phyloP scores from a whole-genome alignment of 1,140 invertebrate genomes.

The Trachymyrmex cornetzi region DNA sequence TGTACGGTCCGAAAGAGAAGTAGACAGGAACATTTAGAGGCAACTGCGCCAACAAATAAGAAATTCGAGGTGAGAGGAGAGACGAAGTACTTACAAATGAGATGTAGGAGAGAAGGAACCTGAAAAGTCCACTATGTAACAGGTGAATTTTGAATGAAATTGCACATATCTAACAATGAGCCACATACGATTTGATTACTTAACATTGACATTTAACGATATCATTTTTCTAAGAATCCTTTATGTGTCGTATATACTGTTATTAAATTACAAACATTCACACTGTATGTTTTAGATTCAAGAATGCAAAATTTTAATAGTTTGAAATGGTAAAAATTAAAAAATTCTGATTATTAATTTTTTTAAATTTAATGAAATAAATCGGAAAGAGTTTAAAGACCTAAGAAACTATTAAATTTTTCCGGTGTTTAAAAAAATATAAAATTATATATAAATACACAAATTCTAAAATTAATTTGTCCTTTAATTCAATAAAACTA shows the following conservation, averaged over 20 bases:
- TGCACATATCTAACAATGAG: conserved; percentile 45
- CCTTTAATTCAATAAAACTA: not conserved
- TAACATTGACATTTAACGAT: conserved; percentile 61
- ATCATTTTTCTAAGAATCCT: not conserved
- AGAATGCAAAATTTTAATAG: not conserved
- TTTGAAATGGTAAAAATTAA: not conserved
- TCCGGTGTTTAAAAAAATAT: not conserved
- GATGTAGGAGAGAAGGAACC: conserved; percentile 38
- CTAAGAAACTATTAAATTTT: not conserved
- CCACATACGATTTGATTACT: conserved; percentile 45
- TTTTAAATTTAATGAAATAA: not conserved
- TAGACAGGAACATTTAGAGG: conserved; percentile 69
- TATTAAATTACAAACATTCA: not conserved
- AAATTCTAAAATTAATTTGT: not conserved
- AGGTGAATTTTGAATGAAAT: conserved; percentile 59
- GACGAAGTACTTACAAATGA: conserved; percentile 70
- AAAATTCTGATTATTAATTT: not conserved
- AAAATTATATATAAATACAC: not conserved
- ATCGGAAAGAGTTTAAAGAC: not conserved
- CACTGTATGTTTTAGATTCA: not conserved
- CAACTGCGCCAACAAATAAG: conserved; percentile 72
- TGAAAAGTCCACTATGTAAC: conserved; percentile 59
- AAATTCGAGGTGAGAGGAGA: conserved; percentile 48
- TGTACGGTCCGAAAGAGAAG: conserved; percentile 53
- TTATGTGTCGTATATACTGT: not conserved